Evolutionary conservation across 2,797 vertebrate species (phyloP), one percentile per base, ranked within the genome.

Genomic region (Gallinago solitaria): DNA sequence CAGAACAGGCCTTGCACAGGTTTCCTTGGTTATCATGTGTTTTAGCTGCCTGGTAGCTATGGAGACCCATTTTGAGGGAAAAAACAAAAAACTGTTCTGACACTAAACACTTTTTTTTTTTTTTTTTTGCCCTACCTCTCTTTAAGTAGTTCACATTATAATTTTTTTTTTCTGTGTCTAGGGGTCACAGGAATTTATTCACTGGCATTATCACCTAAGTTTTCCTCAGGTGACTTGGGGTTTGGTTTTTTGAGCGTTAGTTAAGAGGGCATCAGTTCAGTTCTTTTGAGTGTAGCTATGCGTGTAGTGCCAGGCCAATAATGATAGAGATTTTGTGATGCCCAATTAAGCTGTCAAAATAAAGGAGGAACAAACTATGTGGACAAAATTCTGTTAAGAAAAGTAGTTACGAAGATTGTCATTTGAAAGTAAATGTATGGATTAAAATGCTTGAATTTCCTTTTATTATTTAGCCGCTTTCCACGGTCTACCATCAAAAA

Each of bases 401-500:
- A 32, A 35, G 5, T 47, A 53, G 11, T 92, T 84, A 33, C 28
- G 53, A 85, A 71, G 33, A 68, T 9, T 77, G 33, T 61, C 0
- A n/a, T 77, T 90, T 95, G 25, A 64, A 90, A 73, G 57, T 71
- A 59, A 92, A 83, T 37, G 0, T 75, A 50, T 84, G 5, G 27
- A 71, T 91, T 81, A 33, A 88, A 67, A 2, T 37, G 3, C 64
- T 68, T 83, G n/a, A 10, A 0, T 75, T 93, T 67, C 88, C 15
- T 91, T 88, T 75, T 65, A 56, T 67, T 85, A 63, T 79, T 61
- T 92, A 98, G 98, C 70, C 82, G 45, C 60, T 94, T 93, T 48
- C 64, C 70, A 56, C 65, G 9, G 32, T 95, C 97, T 85, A 20
- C 85, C 16, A 76, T 97, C 79, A 98, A 92, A 87, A 98, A 94